Evolutionary conservation across 2,888 invertebrate species (phyloP), one percentile per base, ranked within the genome.

Genomic region (Selenia dentaria): DNA sequence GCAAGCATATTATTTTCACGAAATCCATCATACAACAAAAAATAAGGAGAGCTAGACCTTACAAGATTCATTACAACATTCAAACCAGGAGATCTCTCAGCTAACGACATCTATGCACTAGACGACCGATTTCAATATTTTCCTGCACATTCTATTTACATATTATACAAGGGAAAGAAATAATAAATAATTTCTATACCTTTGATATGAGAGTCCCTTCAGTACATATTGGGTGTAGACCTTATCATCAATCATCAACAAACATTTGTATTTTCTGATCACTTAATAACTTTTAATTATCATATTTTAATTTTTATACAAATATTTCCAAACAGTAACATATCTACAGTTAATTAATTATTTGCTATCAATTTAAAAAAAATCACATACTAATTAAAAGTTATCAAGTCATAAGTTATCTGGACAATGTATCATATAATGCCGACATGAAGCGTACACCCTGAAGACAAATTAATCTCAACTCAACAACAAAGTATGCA

Each of bases 131-230:
- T 68, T 70, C 67, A 72, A 72, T 71, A 70, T 53, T 63, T 70
- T 74, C 74, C 70, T 79, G 78, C 77, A 74, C 69, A 76, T 74
- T n/a, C 67, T 89, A 89, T 89, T 84, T 89, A 89, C 89, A 89
- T 87, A 84, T 86, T 81, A 79, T 89, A 89, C 89, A 89, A 80
- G 75, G 79, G 66, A 80, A 78, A 79, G 79, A 83, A 86, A 84
- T 71, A 74, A 83, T 81, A 79, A 81, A 80, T 79, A 78, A 78
- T 82, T 83, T 82, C 80, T 81, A 80, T 76, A 79, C 80, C 78
- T 83, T 82, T 84, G 89, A 88, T 86, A 88, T 88, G 89, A 86
- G 83, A 83, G 74, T 79, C 70, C 70, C 66, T 75, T 79, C 74
- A 79, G 70, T 81, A 74, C 75, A 62, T 70, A 9, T 33, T 9